Evolutionary conservation across 2,888 invertebrate species (phyloP), one percentile per base, ranked within the genome.

Genomic region (Calliphora vomitoria): DNA sequence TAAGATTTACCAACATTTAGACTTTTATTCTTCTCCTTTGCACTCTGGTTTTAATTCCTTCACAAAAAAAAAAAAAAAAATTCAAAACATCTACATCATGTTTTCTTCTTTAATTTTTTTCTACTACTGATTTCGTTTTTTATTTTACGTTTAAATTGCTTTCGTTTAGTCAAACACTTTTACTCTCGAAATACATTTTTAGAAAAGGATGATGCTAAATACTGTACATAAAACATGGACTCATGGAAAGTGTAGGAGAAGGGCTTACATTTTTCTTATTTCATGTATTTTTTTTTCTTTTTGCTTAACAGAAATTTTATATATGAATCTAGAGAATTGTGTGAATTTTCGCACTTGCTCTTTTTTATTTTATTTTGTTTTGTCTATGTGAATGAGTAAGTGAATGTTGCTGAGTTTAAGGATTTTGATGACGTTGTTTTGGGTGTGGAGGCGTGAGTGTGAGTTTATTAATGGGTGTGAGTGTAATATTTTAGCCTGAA

Each of bases 341-440:
- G 87, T 85, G 87, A 84, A 87, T 64, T 84, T 78, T 87, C 44
- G 60, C 87, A 87, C 84, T 87, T 84, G 87, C 41, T 78, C 20
- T 53, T 74, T 38, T 71, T 41, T 60, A n/a, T 10, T 47, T 18
- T n/a, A n/a, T n/a, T n/a, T n/a, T n/a, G n/a, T n/a, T n/a, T 68
- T n/a, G 3, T 8, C 15, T n/a, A 8, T n/a, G 8, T 62, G 15
- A 13, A 11, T 13, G 44, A 13, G 10, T 44, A 13, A 13, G 13
- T 13, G 13, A 44, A 11, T 44, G 13, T 15, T 31, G 20, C 3
- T 15, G 25, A 60, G 20, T 35, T 15, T 81, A 15, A 25, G 31
- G 11, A 44, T 58, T 68, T 58, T 68, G 35, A 71, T 60, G 38
- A 62, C 64, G 18, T 38, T 66, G 53, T 18, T 74, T 4, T 1